Percentiles rank a stretch among this genome's conserved stretches.
Evolutionary conservation across 2,797 vertebrate genomes (phyloP).

Genomic region (Sphaeramia orbicularis): DNA sequence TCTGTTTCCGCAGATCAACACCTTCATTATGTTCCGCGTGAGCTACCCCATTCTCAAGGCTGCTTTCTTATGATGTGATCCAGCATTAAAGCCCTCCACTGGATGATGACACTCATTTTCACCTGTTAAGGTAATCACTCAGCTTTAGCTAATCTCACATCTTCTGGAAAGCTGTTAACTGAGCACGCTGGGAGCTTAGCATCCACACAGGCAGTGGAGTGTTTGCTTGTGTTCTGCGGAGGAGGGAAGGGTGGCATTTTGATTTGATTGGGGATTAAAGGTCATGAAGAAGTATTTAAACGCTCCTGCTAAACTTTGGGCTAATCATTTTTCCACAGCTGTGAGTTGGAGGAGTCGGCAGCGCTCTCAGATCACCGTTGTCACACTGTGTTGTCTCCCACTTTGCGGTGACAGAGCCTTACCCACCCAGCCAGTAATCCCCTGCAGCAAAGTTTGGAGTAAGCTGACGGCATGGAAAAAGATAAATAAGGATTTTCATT

Average conservation of each 20-base stretch:
- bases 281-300: constrained; percentile 71
- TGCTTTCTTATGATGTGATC: constrained; percentile 38
- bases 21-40: constrained; percentile 3
- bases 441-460: constrained; percentile 73
- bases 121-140: constrained; percentile 75
- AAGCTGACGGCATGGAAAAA: constrained; percentile 81
- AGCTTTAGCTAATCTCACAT: constrained; percentile 76
- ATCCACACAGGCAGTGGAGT: constrained; percentile 24
- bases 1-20: constrained; percentile 6
- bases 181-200: constrained; percentile 55
- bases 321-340: constrained; percentile 75
- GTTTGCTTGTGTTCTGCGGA: constrained; percentile 43
- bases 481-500: constrained; percentile 84
- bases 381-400: constrained; percentile 74
- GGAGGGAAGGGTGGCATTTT: constrained; percentile 49
- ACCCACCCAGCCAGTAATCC: constrained; percentile 77
- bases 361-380: constrained; percentile 68
- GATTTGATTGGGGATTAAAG: constrained; percentile 78
- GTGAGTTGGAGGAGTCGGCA: constrained; percentile 58
- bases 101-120: constrained; percentile 57
- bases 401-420: constrained; percentile 67
- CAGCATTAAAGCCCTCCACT: constrained; percentile 60
- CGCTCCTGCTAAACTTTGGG: constrained; percentile 61
- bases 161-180: constrained; percentile 52
- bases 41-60: constrained; percentile 23